These are phyloP conservation scores for Neoniphon sammara DNA, from an alignment of 2,797 vertebrate genomes.

Conservation along the genomic window DNA sequence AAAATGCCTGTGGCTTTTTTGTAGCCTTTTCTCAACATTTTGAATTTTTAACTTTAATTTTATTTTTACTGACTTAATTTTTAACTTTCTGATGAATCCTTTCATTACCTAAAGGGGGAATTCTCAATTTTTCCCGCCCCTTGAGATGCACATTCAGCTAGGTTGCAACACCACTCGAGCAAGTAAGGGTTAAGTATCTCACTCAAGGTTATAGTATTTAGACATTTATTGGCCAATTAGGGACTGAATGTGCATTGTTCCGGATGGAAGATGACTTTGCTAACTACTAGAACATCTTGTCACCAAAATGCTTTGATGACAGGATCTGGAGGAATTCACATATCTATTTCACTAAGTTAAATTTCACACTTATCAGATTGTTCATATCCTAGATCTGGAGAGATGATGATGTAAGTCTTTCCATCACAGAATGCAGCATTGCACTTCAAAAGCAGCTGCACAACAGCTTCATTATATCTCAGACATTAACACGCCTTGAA, in stretches of 20 bases:
- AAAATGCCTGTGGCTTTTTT: no score
- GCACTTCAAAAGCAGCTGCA: background rate
- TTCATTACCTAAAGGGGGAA: background rate
- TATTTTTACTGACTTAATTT: no score
- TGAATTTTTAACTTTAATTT: background rate
- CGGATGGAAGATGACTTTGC: background rate
- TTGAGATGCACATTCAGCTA: no score
- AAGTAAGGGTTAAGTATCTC: background rate
- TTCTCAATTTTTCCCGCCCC: no score
- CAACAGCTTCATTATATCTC: background rate
- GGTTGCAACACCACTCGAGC: no score
- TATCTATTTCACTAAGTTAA: conserved; percentile 5
- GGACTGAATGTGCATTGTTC: background rate
- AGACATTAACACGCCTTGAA: background rate
- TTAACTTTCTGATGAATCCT: background rate
- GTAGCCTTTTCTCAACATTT: background rate
- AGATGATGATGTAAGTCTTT: background rate
- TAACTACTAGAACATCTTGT: background rate
- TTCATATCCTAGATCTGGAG: background rate
- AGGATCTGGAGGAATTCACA: conserved; percentile 12
- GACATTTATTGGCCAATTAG: background rate
- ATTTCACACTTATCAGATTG: conserved; percentile 10
- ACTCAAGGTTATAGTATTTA: no score
- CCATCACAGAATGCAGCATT: background rate
- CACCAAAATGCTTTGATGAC: conserved; percentile 20